phyloP scores from a whole-genome alignment of 2,797 vertebrate species.

The Acrossocheilus wenchowensis region DNA sequence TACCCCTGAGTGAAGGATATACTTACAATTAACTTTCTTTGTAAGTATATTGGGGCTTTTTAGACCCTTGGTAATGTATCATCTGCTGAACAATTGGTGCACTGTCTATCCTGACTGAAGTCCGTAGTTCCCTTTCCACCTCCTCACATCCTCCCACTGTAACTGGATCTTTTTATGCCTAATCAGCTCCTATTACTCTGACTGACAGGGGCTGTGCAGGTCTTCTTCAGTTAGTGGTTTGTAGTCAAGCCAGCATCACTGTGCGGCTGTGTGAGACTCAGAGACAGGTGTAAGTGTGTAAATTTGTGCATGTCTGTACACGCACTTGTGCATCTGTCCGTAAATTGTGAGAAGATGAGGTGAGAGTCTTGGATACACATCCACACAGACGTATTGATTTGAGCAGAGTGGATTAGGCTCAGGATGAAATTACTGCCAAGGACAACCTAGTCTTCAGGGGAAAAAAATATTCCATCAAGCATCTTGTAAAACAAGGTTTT shows the following conservation, averaged over 20 bases:
- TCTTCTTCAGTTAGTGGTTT: conserved; percentile 52
- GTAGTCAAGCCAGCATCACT: conserved; percentile 7
- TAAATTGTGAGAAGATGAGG: conserved; percentile 14
- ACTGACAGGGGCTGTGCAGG: conserved; percentile 64
- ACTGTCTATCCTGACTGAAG: not conserved
- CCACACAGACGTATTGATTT: conserved; percentile 27
- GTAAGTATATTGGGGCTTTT: not conserved
- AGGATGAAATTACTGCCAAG: not conserved
- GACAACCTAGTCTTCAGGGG: not conserved
- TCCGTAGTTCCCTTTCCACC: not conserved
- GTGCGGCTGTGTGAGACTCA: conserved; percentile 18
- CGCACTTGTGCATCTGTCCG: not conserved
- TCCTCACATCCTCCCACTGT: conserved; percentile 31
- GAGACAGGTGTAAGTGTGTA: not conserved
- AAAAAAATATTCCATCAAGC: not conserved
- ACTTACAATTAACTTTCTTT: not conserved
- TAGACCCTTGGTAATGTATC: not conserved
- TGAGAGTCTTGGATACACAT: conserved; percentile 1
- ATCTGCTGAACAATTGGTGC: not conserved
- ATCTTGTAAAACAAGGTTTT: not conserved
- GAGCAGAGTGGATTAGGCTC: conserved; percentile 7
- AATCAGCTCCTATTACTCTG: conserved; percentile 70
- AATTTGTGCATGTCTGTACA: conserved; percentile 19
- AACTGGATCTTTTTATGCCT: conserved; percentile 67
- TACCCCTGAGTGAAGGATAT: not conserved